phyloP scores from a whole-genome alignment of 2,113 vertebrate genomes.

The Corythornis vintsioides region DNA sequence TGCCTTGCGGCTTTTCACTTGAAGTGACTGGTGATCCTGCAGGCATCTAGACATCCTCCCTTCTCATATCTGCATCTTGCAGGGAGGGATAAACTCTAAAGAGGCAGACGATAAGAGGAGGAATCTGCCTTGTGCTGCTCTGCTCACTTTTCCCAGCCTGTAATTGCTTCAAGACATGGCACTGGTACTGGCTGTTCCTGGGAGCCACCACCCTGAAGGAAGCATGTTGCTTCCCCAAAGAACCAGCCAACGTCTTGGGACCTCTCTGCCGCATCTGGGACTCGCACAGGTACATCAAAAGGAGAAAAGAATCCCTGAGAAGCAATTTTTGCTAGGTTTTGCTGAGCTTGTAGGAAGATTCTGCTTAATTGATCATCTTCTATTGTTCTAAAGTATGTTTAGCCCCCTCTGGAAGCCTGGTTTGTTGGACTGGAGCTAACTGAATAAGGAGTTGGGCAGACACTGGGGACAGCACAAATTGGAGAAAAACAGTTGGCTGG shows the following conservation, averaged over 20 bases:
- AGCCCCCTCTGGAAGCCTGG: not conserved
- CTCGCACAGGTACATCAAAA: not conserved
- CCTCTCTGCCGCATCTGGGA: not conserved
- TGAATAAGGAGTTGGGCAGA: not conserved
- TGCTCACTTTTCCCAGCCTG: not conserved
- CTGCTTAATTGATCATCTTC: not conserved
- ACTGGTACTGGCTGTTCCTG: not conserved
- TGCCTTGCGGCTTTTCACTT: not conserved
- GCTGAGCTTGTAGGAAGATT: conserved; percentile 40
- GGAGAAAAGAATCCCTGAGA: not conserved
- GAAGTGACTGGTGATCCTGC: not conserved
- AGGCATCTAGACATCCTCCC: not conserved
- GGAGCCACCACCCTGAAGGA: not conserved
- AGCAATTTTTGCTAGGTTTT: not conserved
- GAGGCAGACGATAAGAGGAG: not conserved
- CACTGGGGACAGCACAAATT: fast-evolving
- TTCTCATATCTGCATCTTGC: not conserved
- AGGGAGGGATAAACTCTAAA: not conserved
- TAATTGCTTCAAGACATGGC: not conserved
- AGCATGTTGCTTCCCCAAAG: not conserved
- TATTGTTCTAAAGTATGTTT: not conserved
- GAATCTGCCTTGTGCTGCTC: not conserved
- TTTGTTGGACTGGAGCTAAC: not conserved
- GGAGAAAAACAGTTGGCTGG: not conserved
- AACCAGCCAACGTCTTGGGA: not conserved